Evolutionary conservation across 2,888 invertebrate species (phyloP).

Genomic region (Azorinus chamasolen): DNA sequence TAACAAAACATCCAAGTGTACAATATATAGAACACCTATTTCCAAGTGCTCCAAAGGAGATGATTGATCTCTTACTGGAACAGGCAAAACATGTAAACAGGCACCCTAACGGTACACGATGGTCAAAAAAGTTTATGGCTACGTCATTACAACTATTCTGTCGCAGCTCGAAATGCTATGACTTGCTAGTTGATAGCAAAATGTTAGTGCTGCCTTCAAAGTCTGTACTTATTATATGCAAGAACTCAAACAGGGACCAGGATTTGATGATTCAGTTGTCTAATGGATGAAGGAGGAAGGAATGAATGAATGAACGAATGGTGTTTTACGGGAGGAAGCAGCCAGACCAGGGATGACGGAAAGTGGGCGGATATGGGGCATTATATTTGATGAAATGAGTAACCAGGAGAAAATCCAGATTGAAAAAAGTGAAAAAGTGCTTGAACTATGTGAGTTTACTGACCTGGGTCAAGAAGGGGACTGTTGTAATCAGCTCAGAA

Average conservation of each 20-base stretch:
- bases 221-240: slow-evolving; percentile 6
- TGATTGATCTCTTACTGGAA: background rate
- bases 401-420: too few relatives aligned
- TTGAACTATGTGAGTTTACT: too few relatives aligned
- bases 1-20: background rate
- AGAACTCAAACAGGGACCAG: slow-evolving; percentile 1
- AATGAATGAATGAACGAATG: background rate
- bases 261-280: background rate
- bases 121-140: background rate
- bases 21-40: slow-evolving; percentile 2
- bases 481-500: too few relatives aligned
- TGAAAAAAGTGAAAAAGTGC: too few relatives aligned
- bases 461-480: too few relatives aligned
- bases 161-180: background rate
- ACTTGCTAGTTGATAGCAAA: background rate
- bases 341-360: too few relatives aligned
- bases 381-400: too few relatives aligned
- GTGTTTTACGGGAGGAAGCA: too few relatives aligned
- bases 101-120: slow-evolving; percentile 4
- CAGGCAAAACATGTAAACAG: slow-evolving; percentile 15
- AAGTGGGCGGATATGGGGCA: too few relatives aligned
- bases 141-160: background rate
- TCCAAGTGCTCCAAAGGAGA: slow-evolving; percentile 13
- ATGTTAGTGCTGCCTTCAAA: slow-evolving; percentile 6
- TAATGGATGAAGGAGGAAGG: background rate